These are phyloP conservation scores for Danio albolineatus DNA, from an alignment of 2,797 vertebrate species.

Conservation along the genomic window DNA sequence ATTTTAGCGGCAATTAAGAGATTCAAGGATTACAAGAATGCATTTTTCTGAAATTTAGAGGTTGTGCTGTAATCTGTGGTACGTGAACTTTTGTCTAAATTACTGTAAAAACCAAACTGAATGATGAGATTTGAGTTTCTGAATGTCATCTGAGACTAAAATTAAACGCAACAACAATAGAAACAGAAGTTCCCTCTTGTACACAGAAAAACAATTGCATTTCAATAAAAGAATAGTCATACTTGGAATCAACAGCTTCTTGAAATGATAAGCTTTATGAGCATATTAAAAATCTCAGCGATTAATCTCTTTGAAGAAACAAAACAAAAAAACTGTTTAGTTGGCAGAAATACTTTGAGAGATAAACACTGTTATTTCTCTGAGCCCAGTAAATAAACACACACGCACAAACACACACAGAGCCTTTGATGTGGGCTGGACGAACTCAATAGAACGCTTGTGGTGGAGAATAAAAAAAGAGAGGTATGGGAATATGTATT, in stretches of 20 bases:
- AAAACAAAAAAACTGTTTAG: not conserved
- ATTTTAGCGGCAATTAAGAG: not conserved
- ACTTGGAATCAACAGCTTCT: not conserved
- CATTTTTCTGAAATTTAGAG: not conserved
- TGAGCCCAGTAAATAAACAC: slow-evolving; percentile 25
- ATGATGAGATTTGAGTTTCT: not conserved
- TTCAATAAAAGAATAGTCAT: slow-evolving; percentile 16
- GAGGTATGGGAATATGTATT: slow-evolving; percentile 27
- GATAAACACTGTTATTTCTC: slow-evolving; percentile 39
- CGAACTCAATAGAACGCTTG: slow-evolving; percentile 31
- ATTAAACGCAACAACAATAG: not conserved
- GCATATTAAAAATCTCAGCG: slow-evolving; percentile 8
- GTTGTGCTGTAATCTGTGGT: not conserved
- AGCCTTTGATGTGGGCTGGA: slow-evolving; percentile 45
- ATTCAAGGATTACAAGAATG: not conserved
- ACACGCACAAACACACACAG: slow-evolving; percentile 5
- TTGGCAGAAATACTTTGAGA: slow-evolving; percentile 5
- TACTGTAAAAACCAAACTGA: not conserved
- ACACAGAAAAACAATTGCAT: slow-evolving; percentile 19
- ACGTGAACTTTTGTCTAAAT: slow-evolving; percentile 7
- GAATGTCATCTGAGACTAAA: not conserved
- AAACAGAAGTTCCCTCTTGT: not conserved
- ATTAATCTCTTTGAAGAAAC: slow-evolving; percentile 25
- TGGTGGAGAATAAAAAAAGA: slow-evolving; percentile 31
- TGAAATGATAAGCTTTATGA: slow-evolving; percentile 1